Evolutionary conservation across 2,113 vertebrate species (phyloP), one percentile per base, ranked within the genome.

Genomic region (Petroica traversi): DNA sequence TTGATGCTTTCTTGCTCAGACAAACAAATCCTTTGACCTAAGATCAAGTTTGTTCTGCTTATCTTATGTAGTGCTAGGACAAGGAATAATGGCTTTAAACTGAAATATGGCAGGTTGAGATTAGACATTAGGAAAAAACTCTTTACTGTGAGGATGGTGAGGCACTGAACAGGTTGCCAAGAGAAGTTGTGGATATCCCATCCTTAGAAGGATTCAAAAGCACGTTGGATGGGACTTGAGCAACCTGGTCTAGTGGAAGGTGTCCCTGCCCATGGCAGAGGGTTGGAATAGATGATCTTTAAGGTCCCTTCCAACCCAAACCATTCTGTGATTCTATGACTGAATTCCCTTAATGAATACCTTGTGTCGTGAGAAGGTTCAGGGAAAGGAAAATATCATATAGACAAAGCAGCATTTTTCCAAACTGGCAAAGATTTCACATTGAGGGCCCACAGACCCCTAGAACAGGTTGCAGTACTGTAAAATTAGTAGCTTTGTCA

Each of bases 381-480:
- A 80, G 86, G 88, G 93, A 91, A 95, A 74, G 73, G 69, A 76
- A 91, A 72, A 54, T 75, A 89, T 97, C 71, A 34, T 90, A 93
- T 23, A 97, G 97, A 98, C 92, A 97, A 97, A 98, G 98, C 98
- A 98, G 98, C 98, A 98, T 97, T 93, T 93, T 75, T 80, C 91
- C 97, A 88, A 97, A 98, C 97, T 97, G 97, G 97, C 97, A 97
- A 48, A 93, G 97, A 93, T 97, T 98, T 98, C 98, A 98, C 98
- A 98, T 97, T 97, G 96, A 96, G 92, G 97, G 92, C 68, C 92
- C 93, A 82, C 38, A 62, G 92, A 89, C 89, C 94, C 88, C 93
- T 95, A 64, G 75, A 97, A 95, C 94, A 95, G 93, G 87, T 59
- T 93, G 95, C 97, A 96, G 81, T 97, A 92, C 97, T 97, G 93